phyloP scores from a whole-genome alignment of 2,113 vertebrate species.

The Onychostruthus taczanowskii region DNA sequence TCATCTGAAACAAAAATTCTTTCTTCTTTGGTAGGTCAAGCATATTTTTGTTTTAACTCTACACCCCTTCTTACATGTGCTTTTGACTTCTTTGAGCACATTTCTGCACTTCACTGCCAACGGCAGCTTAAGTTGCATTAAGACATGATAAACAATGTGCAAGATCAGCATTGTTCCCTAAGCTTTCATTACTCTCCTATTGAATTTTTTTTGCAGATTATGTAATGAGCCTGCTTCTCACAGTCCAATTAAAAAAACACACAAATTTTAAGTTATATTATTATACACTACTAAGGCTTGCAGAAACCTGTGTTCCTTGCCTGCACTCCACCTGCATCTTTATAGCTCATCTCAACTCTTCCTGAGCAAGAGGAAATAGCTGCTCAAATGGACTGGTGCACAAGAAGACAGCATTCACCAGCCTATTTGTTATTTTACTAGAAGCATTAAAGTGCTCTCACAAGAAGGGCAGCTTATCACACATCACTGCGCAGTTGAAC shows the following conservation, averaged over 20 bases:
- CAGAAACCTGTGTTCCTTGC: not conserved
- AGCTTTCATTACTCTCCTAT: not conserved
- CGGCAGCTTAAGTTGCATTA: not conserved
- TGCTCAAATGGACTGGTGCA: not conserved
- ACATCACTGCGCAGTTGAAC: not conserved
- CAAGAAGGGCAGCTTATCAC: not conserved
- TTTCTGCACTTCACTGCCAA: not conserved
- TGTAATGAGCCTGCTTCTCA: not conserved
- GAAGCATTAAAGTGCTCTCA: not conserved
- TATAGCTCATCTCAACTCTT: accelerated
- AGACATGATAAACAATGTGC: not conserved
- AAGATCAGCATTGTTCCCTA: not conserved
- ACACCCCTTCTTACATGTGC: not conserved
- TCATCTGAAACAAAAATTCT: not conserved
- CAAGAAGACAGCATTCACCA: not conserved
- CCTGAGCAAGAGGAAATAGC: not conserved
- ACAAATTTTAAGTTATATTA: not conserved
- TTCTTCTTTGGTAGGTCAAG: not conserved
- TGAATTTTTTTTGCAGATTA: not conserved
- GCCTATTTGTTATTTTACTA: not conserved
- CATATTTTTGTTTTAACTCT: not conserved
- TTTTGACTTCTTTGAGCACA: not conserved
- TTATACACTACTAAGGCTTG: not conserved
- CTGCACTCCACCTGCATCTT: not conserved
- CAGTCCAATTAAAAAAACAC: not conserved